Conservation (phyloP, 1,140 invertebrate species). For the Dendroctonus ponderosae region DNA sequence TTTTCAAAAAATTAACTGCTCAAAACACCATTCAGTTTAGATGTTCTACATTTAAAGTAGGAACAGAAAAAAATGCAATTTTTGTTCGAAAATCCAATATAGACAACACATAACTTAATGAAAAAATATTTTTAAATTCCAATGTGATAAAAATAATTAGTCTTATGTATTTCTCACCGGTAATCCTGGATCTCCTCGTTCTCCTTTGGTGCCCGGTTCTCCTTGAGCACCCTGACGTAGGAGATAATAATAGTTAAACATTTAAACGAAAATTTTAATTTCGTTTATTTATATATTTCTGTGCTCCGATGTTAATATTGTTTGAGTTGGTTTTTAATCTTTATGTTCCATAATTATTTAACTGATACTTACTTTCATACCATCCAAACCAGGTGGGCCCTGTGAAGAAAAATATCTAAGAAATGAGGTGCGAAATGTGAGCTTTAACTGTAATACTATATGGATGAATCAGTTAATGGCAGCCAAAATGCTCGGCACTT, state of each 20-base stretch:
- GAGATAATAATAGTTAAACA: constrained; percentile 26
- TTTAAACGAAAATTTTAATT: no score
- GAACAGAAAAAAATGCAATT: no score
- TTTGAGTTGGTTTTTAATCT: constrained; percentile 3
- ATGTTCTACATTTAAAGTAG: no score
- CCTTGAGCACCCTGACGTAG: constrained; percentile 79
- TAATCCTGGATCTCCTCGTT: constrained; percentile 85
- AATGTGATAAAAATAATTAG: no score
- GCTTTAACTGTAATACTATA: constrained; percentile 39
- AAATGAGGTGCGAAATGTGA: constrained; percentile 46
- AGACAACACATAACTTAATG: constrained; percentile 5
- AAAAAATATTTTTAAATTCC: background rate
- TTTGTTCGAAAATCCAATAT: no score
- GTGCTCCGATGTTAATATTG: background rate
- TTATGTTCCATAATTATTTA: background rate
- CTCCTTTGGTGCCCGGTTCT: constrained; percentile 85
- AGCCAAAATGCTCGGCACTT: constrained; percentile 37
- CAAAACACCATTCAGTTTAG: no score
- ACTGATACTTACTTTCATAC: constrained; percentile 64
- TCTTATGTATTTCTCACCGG: constrained; percentile 66
- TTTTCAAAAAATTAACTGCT: no score
- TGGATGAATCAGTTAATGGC: constrained; percentile 27
- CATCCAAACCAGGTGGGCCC: constrained; percentile 71
- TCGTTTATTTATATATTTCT: no score
- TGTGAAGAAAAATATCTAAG: constrained; percentile 55